Conservation (phyloP, 2,113 vertebrate species). For the Condylura cristata region DNA sequence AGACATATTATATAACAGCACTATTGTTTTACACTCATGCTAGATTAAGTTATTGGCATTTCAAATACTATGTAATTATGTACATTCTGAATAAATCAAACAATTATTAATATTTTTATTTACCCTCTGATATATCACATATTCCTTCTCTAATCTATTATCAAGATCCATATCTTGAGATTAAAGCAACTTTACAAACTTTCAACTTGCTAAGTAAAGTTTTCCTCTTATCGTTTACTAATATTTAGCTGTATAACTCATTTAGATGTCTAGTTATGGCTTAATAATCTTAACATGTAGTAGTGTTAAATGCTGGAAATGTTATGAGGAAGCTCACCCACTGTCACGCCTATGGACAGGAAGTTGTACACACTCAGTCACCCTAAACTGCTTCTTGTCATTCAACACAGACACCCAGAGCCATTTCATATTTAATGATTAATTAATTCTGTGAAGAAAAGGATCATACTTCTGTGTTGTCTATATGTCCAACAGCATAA, state of each 20-base stretch:
- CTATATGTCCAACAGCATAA: not conserved
- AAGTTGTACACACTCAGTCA: not conserved
- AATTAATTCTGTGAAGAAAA: not conserved
- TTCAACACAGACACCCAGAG: not conserved
- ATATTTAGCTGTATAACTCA: not conserved
- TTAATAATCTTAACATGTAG: not conserved
- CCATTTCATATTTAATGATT: slow-evolving; percentile 34
- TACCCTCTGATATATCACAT: not conserved
- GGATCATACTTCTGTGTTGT: not conserved
- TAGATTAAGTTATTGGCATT: not conserved
- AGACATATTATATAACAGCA: not conserved
- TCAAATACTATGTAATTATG: not conserved
- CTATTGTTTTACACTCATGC: not conserved
- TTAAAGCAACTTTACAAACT: not conserved
- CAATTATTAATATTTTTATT: not conserved
- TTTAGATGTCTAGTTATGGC: not conserved
- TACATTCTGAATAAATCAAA: not conserved
- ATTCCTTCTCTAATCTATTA: not conserved
- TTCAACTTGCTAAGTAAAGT: not conserved
- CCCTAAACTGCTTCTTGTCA: not conserved
- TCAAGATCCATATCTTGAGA: not conserved
- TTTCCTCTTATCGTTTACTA: not conserved
- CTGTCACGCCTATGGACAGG: not conserved
- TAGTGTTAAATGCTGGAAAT: not conserved
- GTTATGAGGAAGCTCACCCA: not conserved